Evolutionary conservation across 2,888 invertebrate species (phyloP), one percentile per base, ranked within the genome.

Genomic region (Laspeyria flexula): DNA sequence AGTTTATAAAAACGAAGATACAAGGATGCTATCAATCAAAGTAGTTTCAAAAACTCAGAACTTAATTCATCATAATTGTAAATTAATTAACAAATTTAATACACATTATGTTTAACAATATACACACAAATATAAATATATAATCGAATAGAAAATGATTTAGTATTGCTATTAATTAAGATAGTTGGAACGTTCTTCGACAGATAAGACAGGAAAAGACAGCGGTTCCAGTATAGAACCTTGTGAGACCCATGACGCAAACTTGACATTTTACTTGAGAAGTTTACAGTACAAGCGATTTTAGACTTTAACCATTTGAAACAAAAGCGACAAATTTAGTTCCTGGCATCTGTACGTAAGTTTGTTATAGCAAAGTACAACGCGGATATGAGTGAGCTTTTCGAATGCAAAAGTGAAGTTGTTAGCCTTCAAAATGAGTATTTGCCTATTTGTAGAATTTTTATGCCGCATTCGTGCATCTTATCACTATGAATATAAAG

Each of bases 311-410:
- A 46, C 4, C 1, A 55, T 15, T 61, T 56, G 44, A 4, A 41
- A 62, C 77, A 80, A 13, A 65, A 52, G 46, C 34, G 40, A 45
- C 23, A 16, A 11, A n/a, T 38, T n/a, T 31, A 18, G 48, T 63
- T 60, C 64, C 47, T 47, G 39, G 50, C 30, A 48, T 30, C 60
- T 51, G 65, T 61, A 48, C 11, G 30, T 66, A 75, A 65, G 46
- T 43, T 66, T 61, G 71, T 65, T 53, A 56, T 63, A 64, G 54
- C 56, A 65, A 75, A 61, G 65, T 70, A 73, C 72, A 81, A 89
- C 76, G 78, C 90, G 89, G 89, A 90, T 86, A 71, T 83, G 70
- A 81, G 67, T 73, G 62, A 85, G 80, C 82, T 84, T 86, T 84
- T 83, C 83, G 83, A 85, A 81, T 74, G 81, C 74, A 75, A 77